A percentile compares a stretch with the other conserved stretches of the same genome.
Evolutionary conservation across 2,797 vertebrate species (phyloP).

Genomic region (Tachyglossus aculeatus): DNA sequence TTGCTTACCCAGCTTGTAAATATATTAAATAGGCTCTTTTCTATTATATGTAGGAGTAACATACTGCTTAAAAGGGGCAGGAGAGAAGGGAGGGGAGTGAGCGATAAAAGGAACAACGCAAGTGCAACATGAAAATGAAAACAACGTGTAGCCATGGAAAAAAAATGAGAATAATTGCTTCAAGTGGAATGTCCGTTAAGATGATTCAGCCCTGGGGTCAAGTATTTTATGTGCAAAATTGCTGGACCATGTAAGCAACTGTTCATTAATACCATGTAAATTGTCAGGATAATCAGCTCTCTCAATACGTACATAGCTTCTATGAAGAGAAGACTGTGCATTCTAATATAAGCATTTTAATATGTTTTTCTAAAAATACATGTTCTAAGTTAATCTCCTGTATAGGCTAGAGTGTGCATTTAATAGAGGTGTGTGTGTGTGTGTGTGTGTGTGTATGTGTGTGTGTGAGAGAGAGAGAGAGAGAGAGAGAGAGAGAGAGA

Average conservation of each 20-base stretch:
- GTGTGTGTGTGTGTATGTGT: accelerated
- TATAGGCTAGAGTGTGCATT: no score
- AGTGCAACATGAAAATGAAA: slow-evolving; percentile 24
- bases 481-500: no score
- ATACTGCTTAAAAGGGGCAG: background rate
- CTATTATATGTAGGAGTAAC: slow-evolving; percentile 29
- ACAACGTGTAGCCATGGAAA: background rate
- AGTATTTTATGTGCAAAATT: slow-evolving; percentile 49
- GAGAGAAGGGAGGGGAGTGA: slow-evolving; percentile 17
- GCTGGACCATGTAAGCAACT: slow-evolving; percentile 35
- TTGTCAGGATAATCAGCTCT: slow-evolving; percentile 32
- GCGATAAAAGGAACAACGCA: slow-evolving; percentile 31
- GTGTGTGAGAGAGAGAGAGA: background rate
- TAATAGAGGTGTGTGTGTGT: background rate
- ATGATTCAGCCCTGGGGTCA: slow-evolving; percentile 47
- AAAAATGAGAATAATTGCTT: slow-evolving; percentile 33
- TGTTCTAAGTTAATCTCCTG: background rate
- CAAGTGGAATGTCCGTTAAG: slow-evolving; percentile 53
- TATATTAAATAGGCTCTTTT: slow-evolving; percentile 43
- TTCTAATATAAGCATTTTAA: background rate
- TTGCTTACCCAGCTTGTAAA: slow-evolving; percentile 59
- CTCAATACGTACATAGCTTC: background rate
- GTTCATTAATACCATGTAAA: slow-evolving; percentile 54
- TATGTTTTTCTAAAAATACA: background rate
- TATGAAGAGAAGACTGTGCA: background rate